These are phyloP conservation scores for Lutjanus campechanus DNA, from an alignment of 2,797 vertebrate genomes.

Conservation along the genomic window DNA sequence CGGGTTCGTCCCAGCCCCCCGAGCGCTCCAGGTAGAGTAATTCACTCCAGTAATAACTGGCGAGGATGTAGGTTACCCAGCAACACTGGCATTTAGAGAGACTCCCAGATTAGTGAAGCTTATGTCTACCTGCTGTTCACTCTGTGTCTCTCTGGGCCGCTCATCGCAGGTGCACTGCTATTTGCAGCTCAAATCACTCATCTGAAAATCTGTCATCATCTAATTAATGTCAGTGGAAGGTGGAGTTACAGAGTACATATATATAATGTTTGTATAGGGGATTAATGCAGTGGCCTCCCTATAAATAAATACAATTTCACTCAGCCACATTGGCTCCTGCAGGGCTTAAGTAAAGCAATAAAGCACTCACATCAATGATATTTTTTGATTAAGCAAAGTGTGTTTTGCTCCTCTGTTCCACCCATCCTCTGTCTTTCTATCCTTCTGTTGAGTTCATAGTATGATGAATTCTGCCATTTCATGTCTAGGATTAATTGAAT, in stretches of 20 bases:
- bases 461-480: slow-evolving; percentile 13
- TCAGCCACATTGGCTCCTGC: not conserved
- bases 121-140: slow-evolving; percentile 54
- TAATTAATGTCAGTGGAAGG: slow-evolving; percentile 44
- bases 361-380: slow-evolving; percentile 57
- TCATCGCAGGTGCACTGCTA: slow-evolving; percentile 38
- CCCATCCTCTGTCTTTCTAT: not conserved
- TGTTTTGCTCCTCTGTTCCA: not conserved
- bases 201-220: slow-evolving; percentile 50
- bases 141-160: slow-evolving; percentile 25
- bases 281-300: slow-evolving; percentile 13
- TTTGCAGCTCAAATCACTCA: slow-evolving; percentile 28
- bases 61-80: slow-evolving; percentile 66
- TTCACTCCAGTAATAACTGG: slow-evolving; percentile 27
- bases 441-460: not conserved
- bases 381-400: slow-evolving; percentile 64
- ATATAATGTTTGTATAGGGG: slow-evolving; percentile 4
- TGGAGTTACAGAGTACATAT: not conserved
- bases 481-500: slow-evolving; percentile 41
- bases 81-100: slow-evolving; percentile 57
- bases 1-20: not conserved
- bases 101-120: slow-evolving; percentile 68
- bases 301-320: slow-evolving; percentile 40
- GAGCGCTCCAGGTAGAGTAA: slow-evolving; percentile 44
- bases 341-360: slow-evolving; percentile 38